Base-by-base conservation (phyloP, 1,140 invertebrate species). In the Panulirus ornatus region DNA sequence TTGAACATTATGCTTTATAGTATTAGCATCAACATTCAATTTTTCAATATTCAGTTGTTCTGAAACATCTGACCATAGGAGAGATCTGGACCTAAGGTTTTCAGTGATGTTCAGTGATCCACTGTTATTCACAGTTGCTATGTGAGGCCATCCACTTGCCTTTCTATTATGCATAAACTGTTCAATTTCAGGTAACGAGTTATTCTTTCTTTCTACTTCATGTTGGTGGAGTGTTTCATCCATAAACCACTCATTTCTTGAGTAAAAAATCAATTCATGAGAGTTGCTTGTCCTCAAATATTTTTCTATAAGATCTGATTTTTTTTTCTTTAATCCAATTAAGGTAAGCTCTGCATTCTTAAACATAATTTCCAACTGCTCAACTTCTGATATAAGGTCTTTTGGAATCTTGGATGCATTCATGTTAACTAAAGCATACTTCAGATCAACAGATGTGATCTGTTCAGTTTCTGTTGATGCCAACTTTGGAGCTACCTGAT, bases 341-440 rank as follows among this genome's bases (percentile, higher is more conserved):
- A 78, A 30, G 38, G 75, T 87, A 8, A 87, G 34, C 16, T 87
- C 85, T 78, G 38, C 75, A 40, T 66, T 63, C 44, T 34, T 87
- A 63, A 42, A 78, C 51, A 66, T 22, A 27, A 38, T 42, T 66
- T 79, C 85, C 27, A 78, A 78, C 22, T 63, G 36, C 8, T 8
- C n/a, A 66, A 87, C 16, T n/a, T 76, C 38, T 66, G 42, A 27
- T 0, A 63, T 16, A n/a, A 87, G 22, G 42, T 36, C 58, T 78
- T 58, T 30, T 27, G 85, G 85, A 22, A 87, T 54, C 9, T 44
- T 66, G 63, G 85, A 87, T 30, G 85, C 71, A 66, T 87, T 79
- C 0, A 87, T 47, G 79, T 87, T 87, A 19, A 87, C 85, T 30
- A 78, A 40, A 47, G 73, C 73, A 63, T 78, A 87, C 51, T 79